Percentiles rank a stretch among this genome's conserved stretches.
phyloP scores from a whole-genome alignment of 1,140 invertebrate species.

The Bombyx mandarina region DNA sequence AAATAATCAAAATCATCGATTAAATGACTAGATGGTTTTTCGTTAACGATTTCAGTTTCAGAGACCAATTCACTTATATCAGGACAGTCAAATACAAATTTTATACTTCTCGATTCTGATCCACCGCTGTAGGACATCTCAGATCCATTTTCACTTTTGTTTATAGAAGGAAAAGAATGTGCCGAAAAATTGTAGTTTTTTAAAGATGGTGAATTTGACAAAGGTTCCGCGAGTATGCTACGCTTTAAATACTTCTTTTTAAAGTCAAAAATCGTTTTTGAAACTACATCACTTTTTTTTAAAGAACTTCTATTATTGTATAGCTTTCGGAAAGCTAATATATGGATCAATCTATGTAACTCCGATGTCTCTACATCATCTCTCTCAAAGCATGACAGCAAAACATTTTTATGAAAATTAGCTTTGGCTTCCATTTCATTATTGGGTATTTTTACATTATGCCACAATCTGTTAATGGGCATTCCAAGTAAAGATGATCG shows the following conservation, averaged over 20 bases:
- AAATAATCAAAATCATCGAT: constrained; percentile 61
- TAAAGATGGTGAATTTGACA: constrained; percentile 25
- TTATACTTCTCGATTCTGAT: constrained; percentile 23
- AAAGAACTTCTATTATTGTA: constrained; percentile 57
- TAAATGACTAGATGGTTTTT: constrained; percentile 35
- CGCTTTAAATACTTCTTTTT: constrained; percentile 56
- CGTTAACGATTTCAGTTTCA: constrained; percentile 43
- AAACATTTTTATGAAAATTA: constrained; percentile 50
- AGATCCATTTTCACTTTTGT: constrained; percentile 24
- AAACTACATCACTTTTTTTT: constrained; percentile 31
- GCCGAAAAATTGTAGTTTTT: constrained; percentile 20
- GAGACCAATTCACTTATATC: constrained; percentile 58
- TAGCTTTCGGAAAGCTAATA: constrained; percentile 50
- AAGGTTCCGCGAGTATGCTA: constrained; percentile 44
- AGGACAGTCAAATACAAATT: constrained; percentile 50
- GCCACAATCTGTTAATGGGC: constrained; percentile 46
- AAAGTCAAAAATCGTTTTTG: constrained; percentile 40
- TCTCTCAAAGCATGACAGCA: constrained; percentile 51
- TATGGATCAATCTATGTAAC: constrained; percentile 43
- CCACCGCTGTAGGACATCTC: constrained; percentile 12
- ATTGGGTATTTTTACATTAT: constrained; percentile 20
- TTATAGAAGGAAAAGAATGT: constrained; percentile 29
- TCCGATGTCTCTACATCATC: constrained; percentile 47
- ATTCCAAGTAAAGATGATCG: constrained; percentile 33
- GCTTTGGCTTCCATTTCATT: constrained; percentile 42